Evolutionary conservation across 2,797 vertebrate genomes (phyloP), one percentile per base, ranked within the genome.

Genomic region (Carduelis carduelis): DNA sequence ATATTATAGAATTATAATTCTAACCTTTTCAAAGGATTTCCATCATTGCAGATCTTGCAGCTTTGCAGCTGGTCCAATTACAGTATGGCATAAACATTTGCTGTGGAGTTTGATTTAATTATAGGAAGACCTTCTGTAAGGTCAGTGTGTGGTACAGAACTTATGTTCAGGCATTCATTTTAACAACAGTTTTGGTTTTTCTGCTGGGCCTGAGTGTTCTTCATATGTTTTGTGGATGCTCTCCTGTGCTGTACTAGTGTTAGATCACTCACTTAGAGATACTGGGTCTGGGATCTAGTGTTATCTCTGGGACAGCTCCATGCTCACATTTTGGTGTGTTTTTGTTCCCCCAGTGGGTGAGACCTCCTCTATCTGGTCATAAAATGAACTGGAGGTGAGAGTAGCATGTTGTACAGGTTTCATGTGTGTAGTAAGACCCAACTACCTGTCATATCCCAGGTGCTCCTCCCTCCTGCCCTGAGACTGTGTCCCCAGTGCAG

Each of bases 41-140:
- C 32, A 43, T 91, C 90, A 85, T 11, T 92, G 74, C 53, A 80
- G 55, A 53, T 83, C 68, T 96, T 94, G 65, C 91, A 96, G 84
- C 89, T 92, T 96, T 94, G 65, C 91, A 96, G 84, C 89, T 92
- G 90, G 74, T 92, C 75, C 72, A 90, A 94, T 94, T 96, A 97
- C 34, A 52, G 68, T 77, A 41, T 30, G 63, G 83, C 64, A 96
- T 85, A 96, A 96, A 91, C 88, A 90, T 91, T 90, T 94, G 53
- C 55, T 93, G 52, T 39, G 55, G 85, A 96, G n/a, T 93, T 94
- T 89, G 77, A 89, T 94, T 92, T 91, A 91, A 90, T 88, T 92
- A 82, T 39, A 82, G 20, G 37, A 64, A 87, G 63, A 83, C 27
- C 66, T 91, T 94, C 83, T 70, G n/a, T 95, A 88, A 96, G 82